Evolutionary conservation across 2,888 invertebrate species (phyloP).

Genomic region (Meiosimyza platycephala): DNA sequence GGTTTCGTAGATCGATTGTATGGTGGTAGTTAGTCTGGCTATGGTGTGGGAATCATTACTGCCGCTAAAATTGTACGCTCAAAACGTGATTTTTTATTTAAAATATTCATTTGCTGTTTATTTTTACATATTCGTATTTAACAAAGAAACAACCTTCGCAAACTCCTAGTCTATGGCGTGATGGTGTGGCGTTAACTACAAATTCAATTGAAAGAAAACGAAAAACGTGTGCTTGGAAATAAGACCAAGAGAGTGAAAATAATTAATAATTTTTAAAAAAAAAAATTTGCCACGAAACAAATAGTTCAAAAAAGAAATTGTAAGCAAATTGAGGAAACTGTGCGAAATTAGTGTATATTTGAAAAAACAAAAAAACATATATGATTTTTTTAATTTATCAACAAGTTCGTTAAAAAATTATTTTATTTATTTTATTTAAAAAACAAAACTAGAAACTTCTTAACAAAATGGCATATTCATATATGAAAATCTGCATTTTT

Average conservation of each 20-base stretch:
- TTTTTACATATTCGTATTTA: constrained; percentile 49
- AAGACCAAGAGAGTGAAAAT: constrained; percentile 21
- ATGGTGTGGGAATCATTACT: constrained; percentile 32
- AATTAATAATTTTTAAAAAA: constrained; percentile 12
- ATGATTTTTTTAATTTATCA: background rate
- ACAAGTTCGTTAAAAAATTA: background rate
- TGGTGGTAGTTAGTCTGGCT: background rate
- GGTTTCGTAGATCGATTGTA: background rate
- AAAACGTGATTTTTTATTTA: constrained; percentile 39
- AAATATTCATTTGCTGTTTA: constrained; percentile 25
- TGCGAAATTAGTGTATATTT: background rate
- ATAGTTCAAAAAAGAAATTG: constrained; percentile 9
- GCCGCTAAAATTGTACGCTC: constrained; percentile 22
- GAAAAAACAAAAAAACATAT: background rate
- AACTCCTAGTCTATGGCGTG: constrained; percentile 52
- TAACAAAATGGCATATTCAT: constrained; percentile 57
- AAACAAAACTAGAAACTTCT: background rate
- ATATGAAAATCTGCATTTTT: constrained; percentile 59
- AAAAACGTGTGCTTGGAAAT: constrained; percentile 34
- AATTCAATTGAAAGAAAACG: constrained; percentile 23
- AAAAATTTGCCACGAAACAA: constrained; percentile 39
- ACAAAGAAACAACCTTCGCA: constrained; percentile 50
- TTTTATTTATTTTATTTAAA: too few relatives aligned
- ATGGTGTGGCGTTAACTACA: constrained; percentile 48
- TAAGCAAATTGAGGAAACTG: background rate